Base-by-base conservation (phyloP, 92 coral and sea anemone species). In the Metridium senile region DNA sequence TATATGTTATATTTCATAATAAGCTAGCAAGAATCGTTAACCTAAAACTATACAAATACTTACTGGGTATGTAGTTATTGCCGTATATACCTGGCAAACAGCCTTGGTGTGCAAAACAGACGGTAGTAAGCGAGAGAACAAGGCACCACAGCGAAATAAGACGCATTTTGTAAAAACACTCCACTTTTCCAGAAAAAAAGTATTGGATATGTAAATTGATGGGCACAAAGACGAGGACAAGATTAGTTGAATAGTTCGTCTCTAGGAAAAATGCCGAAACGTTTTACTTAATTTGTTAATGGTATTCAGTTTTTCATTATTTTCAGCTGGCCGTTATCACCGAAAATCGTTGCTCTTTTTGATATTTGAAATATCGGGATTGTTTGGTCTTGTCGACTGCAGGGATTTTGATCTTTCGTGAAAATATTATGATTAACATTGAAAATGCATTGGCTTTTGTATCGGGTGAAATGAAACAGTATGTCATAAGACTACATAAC, bases 401-500 rank as follows among this genome's bases (percentile, higher is more conserved):
- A 63, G 69, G 45, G 43, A 31, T 54, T 54, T 54, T 45, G 7
- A 3, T 2, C 21, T 54, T 13, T 13, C 3, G 25, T 28, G 21
- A 63, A 28, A 63, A 63, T 63, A 63, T 63, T 63, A 11, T 63
- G 39, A 31, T 23, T 28, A 13, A 16, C 3, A 13, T 27, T 28
- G 69, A 1, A 28, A 16, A 2, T 4, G 30, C 16, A 63, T 63
- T 63, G 69, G 69, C 28, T 63, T 63, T 6, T 1, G 17, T 3
- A 63, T 2, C 2, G 4, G 9, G 16, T 1, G 1, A 18, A 63
- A 29, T n/a, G 18, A n/a, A 63, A n/a, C 26, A 3, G 3, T 63
- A 63, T 63, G 69, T 63, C 69, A 28, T 63, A 63, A 63, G 69
- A 63, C 26, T 63, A 63, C 69, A 63, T 63, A 63, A 59, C 65